Evolutionary conservation across 2,113 vertebrate species (phyloP).

Genomic region (Periophthalmus modestus): DNA sequence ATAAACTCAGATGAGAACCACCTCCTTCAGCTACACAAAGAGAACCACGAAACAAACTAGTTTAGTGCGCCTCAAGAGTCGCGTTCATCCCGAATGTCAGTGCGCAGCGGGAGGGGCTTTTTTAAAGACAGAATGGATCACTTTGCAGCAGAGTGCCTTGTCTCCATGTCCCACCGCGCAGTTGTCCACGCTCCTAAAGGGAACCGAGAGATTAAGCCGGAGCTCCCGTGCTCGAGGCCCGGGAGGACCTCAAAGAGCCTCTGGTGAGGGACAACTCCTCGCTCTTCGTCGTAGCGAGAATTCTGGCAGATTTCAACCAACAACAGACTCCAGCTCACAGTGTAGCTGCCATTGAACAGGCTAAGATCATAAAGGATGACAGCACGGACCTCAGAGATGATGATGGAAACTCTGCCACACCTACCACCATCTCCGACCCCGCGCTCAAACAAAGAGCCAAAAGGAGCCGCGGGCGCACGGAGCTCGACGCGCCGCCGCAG

Average conservation of each 20-base stretch:
- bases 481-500: conserved; percentile 89
- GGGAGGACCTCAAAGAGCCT: conserved; percentile 80
- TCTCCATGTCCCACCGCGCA: conserved; percentile 93
- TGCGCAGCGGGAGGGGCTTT: conserved; percentile 64
- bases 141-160: conserved; percentile 98
- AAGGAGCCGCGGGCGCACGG: conserved; percentile 84
- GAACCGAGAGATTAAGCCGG: conserved; percentile 79
- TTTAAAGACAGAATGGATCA: conserved; percentile 88
- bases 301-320: conserved; percentile 95
- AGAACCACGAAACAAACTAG: conserved; percentile 71
- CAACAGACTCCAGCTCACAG: conserved; percentile 83
- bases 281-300: conserved; percentile 91
- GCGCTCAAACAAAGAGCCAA: conserved; percentile 93
- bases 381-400: conserved; percentile 76
- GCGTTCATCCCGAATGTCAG: conserved; percentile 67
- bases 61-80: conserved; percentile 47
- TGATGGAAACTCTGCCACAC: conserved; percentile 88
- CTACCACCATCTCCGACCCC: conserved; percentile 83
- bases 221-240: conserved; percentile 71
- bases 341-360: conserved; percentile 72
- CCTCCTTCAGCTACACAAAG: conserved; percentile 75
- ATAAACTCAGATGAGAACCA: conserved; percentile 76
- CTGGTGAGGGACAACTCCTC: conserved; percentile 86
- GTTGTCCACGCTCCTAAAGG: conserved; percentile 84
- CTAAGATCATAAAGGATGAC: conserved; percentile 80